Conservation (phyloP, 2,113 vertebrate species). For the Callorhinus ursinus region DNA sequence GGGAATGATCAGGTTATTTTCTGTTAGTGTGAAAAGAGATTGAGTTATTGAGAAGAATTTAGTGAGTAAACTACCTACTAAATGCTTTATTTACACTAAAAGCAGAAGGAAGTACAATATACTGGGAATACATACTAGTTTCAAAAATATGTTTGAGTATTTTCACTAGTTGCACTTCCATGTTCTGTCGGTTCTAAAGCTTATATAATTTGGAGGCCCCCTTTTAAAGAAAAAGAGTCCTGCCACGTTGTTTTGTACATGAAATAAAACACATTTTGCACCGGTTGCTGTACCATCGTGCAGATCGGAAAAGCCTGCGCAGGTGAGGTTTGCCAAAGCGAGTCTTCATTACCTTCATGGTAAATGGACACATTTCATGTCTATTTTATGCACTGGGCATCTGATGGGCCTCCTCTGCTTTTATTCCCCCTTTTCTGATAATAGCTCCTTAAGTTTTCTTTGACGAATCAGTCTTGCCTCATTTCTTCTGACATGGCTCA, state of each 20-base stretch:
- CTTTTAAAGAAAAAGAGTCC: background rate
- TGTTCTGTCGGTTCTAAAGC: background rate
- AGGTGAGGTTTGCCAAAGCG: background rate
- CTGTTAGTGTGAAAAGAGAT: background rate
- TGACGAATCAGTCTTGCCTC: background rate
- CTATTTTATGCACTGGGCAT: background rate
- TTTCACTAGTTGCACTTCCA: background rate
- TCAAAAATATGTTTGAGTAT: background rate
- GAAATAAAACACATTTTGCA: constrained; percentile 86
- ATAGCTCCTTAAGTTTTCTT: background rate
- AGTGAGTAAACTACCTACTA: background rate
- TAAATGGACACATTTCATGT: background rate
- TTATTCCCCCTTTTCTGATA: constrained; percentile 6
- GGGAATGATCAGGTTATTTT: background rate
- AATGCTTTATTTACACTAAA: constrained; percentile 10
- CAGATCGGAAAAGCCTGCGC: constrained; percentile 45
- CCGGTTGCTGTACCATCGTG: constrained; percentile 83
- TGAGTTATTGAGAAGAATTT: constrained; percentile 19
- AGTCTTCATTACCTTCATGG: background rate
- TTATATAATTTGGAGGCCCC: background rate
- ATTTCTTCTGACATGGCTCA: background rate
- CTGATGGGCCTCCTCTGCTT: background rate
- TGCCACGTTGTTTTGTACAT: constrained; percentile 79
- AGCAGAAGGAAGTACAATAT: background rate
- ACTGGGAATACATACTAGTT: constrained; percentile 6